Evolutionary conservation across 2,888 invertebrate genomes (phyloP).

Genomic region (Aphrophora alni): DNA sequence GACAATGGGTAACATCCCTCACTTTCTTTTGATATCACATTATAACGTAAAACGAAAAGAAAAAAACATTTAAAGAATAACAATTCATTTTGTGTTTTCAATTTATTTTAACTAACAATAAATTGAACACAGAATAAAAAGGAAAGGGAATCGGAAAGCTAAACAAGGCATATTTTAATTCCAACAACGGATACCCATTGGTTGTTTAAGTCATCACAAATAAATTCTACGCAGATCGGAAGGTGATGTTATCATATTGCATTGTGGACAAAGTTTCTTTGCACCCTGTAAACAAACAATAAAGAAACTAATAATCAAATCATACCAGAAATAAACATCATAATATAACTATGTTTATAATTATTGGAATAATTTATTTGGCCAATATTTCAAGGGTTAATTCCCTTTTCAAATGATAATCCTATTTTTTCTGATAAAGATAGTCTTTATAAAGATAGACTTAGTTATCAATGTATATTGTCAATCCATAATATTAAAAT

Average conservation of each 20-base stretch:
- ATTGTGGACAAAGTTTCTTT: constrained; percentile 93
- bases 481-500: too few species aligned
- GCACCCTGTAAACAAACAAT: constrained; percentile 66
- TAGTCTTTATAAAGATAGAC: too few species aligned
- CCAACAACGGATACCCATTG: background rate
- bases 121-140: background rate
- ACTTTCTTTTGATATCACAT: background rate
- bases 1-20: background rate
- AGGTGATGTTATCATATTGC: constrained; percentile 91
- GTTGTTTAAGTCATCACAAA: constrained; percentile 65
- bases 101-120: background rate
- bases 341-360: too few species aligned
- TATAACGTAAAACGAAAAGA: background rate
- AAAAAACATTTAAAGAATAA: background rate
- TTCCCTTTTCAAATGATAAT: too few species aligned
- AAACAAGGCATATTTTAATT: constrained; percentile 18
- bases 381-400: too few species aligned
- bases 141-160: background rate
- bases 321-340: too few species aligned
- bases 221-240: constrained; percentile 87
- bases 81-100: background rate
- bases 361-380: too few species aligned
- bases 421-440: too few species aligned
- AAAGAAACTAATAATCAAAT: constrained; percentile 17
- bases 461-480: too few species aligned